Evolutionary conservation across 2,797 vertebrate species (phyloP).

Genomic region (Serranus cabrilla): DNA sequence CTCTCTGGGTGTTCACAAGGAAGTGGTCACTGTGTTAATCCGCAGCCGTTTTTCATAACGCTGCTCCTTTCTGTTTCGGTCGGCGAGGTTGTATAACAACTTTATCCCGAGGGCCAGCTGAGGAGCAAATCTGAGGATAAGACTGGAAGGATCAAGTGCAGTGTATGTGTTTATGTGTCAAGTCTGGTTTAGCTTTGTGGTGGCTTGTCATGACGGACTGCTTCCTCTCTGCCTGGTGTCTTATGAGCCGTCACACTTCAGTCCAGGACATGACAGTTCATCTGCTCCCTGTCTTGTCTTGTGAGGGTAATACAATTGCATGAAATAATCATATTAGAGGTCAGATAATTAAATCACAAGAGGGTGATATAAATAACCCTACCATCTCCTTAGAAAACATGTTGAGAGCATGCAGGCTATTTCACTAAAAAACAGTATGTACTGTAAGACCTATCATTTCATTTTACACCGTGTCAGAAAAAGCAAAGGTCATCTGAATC

Average conservation of each 20-base stretch:
- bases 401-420: constrained; percentile 3
- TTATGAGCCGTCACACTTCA: constrained; percentile 47
- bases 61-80: constrained; percentile 37
- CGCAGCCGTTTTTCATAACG: constrained; percentile 42
- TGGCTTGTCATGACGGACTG: constrained; percentile 28
- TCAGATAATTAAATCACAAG: constrained; percentile 44
- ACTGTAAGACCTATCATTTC: constrained; percentile 31
- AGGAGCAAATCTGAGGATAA: constrained; percentile 78
- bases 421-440: constrained; percentile 18
- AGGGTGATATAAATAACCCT: constrained; percentile 3
- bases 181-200: constrained; percentile 64
- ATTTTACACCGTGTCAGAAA: constrained; percentile 34
- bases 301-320: constrained; percentile 35
- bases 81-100: constrained; percentile 69
- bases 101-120: constrained; percentile 68
- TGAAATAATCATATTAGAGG: constrained; percentile 53
- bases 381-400: constrained; percentile 25
- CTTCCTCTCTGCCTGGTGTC: constrained; percentile 19
- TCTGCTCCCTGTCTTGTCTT: constrained; percentile 41
- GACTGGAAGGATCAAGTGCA: constrained; percentile 74
- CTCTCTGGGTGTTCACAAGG: constrained; percentile 10
- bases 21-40: constrained; percentile 47
- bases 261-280: constrained; percentile 11
- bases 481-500: constrained; percentile 57
- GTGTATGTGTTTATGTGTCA: constrained; percentile 69